These are phyloP conservation scores for Patella pellucida DNA, from an alignment of 2,888 invertebrate species.

Conservation along the genomic window DNA sequence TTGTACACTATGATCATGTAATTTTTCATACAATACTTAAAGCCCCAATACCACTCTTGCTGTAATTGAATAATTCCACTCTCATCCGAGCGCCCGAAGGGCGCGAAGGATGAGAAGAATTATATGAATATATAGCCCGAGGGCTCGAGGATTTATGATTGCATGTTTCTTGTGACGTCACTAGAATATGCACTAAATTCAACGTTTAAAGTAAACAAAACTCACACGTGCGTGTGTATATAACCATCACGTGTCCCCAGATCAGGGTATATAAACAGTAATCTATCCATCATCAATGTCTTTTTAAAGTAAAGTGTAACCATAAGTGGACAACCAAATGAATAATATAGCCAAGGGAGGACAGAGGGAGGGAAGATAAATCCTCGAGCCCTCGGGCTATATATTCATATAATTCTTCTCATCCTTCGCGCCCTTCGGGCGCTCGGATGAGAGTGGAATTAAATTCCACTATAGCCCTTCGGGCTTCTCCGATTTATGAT, in stretches of 20 bases:
- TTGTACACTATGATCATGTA: too few relatives aligned
- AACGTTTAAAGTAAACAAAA: conserved; percentile 1
- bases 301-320: too few relatives aligned
- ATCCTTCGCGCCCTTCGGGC: conserved; percentile 2
- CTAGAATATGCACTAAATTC: neutral
- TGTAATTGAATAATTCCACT: too few relatives aligned
- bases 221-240: neutral
- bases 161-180: neutral
- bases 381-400: conserved; percentile 6
- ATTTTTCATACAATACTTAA: too few relatives aligned
- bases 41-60: too few relatives aligned
- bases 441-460: neutral
- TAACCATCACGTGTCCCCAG: neutral
- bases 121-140: neutral
- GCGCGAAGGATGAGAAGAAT: neutral
- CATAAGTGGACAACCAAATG: too few relatives aligned
- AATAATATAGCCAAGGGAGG: neutral
- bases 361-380: conserved; percentile 1
- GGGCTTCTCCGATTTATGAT: neutral
- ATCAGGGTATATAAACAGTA: too few relatives aligned
- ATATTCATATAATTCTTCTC: conserved; percentile 4
- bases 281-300: too few relatives aligned
- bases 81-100: neutral
- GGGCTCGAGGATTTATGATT: conserved; percentile 1
- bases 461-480: neutral